Evolutionary conservation across 2,888 invertebrate species (phyloP).

Genomic region (Hirtodrosophila trivittata): DNA sequence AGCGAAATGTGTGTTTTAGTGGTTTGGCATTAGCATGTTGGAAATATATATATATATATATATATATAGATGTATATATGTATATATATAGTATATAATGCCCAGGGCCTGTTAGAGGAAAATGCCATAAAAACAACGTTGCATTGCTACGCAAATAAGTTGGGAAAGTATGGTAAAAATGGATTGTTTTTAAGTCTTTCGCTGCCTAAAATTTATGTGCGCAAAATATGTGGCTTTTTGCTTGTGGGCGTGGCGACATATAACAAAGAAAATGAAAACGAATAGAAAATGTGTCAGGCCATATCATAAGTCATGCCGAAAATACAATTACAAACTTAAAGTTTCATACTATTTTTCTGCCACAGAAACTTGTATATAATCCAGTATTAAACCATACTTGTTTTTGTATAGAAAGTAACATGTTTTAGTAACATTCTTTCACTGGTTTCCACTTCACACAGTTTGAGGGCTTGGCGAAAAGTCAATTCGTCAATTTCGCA

Average conservation of each 20-base stretch:
- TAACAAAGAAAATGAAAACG: conserved; percentile 14
- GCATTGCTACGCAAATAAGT: conserved; percentile 35
- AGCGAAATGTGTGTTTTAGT: conserved; percentile 73
- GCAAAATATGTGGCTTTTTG: conserved; percentile 60
- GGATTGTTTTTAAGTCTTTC: conserved; percentile 47
- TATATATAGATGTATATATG: conserved; percentile 29
- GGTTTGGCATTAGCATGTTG: conserved; percentile 73
- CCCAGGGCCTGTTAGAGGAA: conserved; percentile 33
- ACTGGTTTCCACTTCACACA: not conserved
- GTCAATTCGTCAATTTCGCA: conserved; percentile 36
- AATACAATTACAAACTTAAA: conserved; percentile 7
- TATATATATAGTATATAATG: conserved; percentile 30
- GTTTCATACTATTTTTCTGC: not conserved
- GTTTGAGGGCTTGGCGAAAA: conserved; percentile 16
- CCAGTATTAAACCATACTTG: too few species aligned
- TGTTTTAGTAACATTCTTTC: too few species aligned
- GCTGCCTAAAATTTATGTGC: conserved; percentile 60
- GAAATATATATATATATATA: conserved; percentile 32
- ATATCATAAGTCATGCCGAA: conserved; percentile 21
- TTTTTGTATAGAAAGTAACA: too few species aligned
- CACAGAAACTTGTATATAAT: too few species aligned
- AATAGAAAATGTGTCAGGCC: conserved; percentile 31
- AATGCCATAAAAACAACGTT: conserved; percentile 48
- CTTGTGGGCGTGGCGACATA: conserved; percentile 16
- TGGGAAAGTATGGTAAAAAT: conserved; percentile 30